These are phyloP conservation scores for Macroramphosus scolopax DNA, from an alignment of 2,797 vertebrate genomes.

Conservation along the genomic window DNA sequence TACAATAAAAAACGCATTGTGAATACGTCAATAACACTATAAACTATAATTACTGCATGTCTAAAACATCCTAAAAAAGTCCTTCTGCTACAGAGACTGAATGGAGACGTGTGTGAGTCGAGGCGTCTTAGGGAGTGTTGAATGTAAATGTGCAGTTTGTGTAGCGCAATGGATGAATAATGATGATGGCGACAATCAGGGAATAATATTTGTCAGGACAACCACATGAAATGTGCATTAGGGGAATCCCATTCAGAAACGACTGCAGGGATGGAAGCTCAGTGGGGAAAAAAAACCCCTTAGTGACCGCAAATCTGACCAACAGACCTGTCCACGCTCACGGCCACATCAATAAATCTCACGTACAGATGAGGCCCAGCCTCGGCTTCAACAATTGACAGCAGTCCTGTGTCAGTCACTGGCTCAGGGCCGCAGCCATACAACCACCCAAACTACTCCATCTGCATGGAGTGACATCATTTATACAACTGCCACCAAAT, in stretches of 20 bases:
- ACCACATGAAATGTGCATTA: conserved; percentile 48
- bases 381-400: conserved; percentile 52
- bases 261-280: conserved; percentile 29
- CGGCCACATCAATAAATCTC: conserved; percentile 58
- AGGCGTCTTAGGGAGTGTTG: conserved; percentile 35
- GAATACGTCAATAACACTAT: too few species aligned
- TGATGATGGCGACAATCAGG: conserved; percentile 39
- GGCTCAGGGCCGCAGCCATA: conserved; percentile 38
- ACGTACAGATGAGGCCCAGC: conserved; percentile 30
- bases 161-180: conserved; percentile 40
- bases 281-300: conserved; percentile 37
- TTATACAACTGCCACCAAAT: conserved; percentile 69
- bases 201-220: conserved; percentile 48
- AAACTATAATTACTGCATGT: too few species aligned
- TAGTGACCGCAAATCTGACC: conserved; percentile 48
- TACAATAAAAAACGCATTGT: too few species aligned
- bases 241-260: conserved; percentile 39
- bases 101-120: conserved; percentile 9
- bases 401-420: conserved; percentile 46
- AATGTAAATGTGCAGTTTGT: conserved; percentile 37
- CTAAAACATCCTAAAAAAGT: conserved; percentile 2
- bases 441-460: conserved; percentile 47
- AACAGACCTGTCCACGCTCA: conserved; percentile 47
- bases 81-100: neutral
- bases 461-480: conserved; percentile 61